These are phyloP conservation scores for Amblyopsis rosae DNA, from an alignment of 2,113 vertebrate genomes.

Conservation along the genomic window DNA sequence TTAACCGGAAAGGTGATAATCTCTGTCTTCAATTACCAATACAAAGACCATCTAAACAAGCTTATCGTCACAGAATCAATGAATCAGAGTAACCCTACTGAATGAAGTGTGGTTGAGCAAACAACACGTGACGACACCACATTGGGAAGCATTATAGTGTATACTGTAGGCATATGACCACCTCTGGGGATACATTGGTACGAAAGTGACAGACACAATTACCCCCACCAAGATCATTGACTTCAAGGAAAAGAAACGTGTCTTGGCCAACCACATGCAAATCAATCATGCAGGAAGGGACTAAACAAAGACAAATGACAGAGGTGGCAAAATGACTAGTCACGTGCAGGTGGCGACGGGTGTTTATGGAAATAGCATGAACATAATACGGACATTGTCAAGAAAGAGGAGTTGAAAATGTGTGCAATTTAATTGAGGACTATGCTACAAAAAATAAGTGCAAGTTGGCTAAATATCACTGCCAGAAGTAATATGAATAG, in stretches of 20 bases:
- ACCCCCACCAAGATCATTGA: no score
- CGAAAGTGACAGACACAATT: no score
- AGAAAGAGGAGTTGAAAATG: not conserved
- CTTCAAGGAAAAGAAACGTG: not conserved
- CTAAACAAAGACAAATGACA: slow-evolving; percentile 22
- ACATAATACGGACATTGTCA: slow-evolving; percentile 21
- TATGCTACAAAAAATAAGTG: slow-evolving; percentile 2
- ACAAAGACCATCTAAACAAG: not conserved
- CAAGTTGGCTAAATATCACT: slow-evolving; percentile 19
- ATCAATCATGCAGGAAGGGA: not conserved
- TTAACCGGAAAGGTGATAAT: not conserved
- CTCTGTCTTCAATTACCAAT: not conserved
- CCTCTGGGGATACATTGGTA: slow-evolving; percentile 21
- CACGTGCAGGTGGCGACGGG: slow-evolving; percentile 39
- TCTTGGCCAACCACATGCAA: slow-evolving; percentile 30
- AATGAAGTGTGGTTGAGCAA: slow-evolving; percentile 42
- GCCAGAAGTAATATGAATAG: slow-evolving; percentile 37
- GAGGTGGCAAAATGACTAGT: slow-evolving; percentile 32
- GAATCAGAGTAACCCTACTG: no score
- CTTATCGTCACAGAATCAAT: no score
- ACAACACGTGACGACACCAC: slow-evolving; percentile 40
- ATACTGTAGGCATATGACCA: not conserved
- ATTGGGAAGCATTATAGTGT: slow-evolving; percentile 35
- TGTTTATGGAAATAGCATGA: slow-evolving; percentile 22
- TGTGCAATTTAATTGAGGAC: not conserved